A percentile compares a stretch with the other conserved stretches of the same genome.
These are phyloP conservation scores for Diplolepis rosae DNA, from an alignment of 2,888 invertebrate genomes.

Conservation along the genomic window DNA sequence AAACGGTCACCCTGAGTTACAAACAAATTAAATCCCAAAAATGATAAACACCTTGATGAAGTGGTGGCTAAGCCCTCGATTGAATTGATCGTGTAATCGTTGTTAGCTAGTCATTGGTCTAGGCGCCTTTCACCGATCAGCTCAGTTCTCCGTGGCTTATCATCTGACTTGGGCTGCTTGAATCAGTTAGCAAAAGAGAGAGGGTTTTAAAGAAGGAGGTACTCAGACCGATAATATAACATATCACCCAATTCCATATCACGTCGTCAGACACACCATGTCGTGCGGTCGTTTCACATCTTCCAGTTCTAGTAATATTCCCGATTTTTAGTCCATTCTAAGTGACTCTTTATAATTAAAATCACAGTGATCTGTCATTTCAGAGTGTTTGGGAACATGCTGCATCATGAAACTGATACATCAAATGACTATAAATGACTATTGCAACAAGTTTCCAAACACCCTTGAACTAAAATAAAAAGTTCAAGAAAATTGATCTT, in stretches of 20 bases:
- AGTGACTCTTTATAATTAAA: neutral
- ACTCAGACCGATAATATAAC: conserved; percentile 33
- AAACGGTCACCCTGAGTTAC: no score
- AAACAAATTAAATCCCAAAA: no score
- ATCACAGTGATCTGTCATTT: no score
- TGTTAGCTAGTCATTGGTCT: neutral
- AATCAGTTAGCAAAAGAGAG: conserved; percentile 38
- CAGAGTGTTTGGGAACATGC: no score
- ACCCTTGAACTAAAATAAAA: neutral
- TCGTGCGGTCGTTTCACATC: neutral
- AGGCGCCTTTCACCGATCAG: conserved; percentile 59
- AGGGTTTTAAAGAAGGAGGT: conserved; percentile 21
- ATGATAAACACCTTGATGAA: no score
- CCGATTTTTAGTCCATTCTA: neutral
- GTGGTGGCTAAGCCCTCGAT: no score
- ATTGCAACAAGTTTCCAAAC: no score
- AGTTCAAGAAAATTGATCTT: no score
- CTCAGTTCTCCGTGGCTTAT: conserved; percentile 64
- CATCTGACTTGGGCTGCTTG: conserved; percentile 56
- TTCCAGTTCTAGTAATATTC: neutral
- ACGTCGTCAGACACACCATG: conserved; percentile 11
- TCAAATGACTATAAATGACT: no score
- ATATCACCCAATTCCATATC: conserved; percentile 39
- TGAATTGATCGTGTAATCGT: neutral
- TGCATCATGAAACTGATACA: no score